A percentile compares a stretch with the other conserved stretches of the same genome.
These are phyloP conservation scores for Aythya fuligula DNA, from an alignment of 2,797 vertebrate genomes.

Conservation along the genomic window DNA sequence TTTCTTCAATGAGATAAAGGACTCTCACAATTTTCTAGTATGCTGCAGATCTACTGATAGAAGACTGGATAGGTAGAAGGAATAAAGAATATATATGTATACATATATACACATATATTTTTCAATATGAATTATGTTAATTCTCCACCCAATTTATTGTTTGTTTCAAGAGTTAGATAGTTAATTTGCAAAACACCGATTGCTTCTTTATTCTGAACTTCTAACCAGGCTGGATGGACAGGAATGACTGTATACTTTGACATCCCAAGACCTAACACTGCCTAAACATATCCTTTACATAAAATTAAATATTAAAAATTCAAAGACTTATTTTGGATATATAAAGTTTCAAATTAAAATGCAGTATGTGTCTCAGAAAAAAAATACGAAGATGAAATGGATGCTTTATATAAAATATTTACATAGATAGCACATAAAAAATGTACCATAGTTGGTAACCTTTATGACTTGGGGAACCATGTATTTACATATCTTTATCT, in stretches of 20 bases:
- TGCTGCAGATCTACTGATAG: not conserved
- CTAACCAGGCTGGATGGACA: not conserved
- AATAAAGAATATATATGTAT: not conserved
- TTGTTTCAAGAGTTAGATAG: not conserved
- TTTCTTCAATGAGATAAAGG: not conserved
- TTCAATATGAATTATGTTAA: not conserved
- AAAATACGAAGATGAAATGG: constrained; percentile 70
- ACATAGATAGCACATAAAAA: constrained; percentile 78
- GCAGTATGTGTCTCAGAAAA: constrained; percentile 66
- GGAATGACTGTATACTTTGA: not conserved
- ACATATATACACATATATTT: too few relatives aligned
- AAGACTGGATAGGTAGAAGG: not conserved
- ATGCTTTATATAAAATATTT: constrained; percentile 83
- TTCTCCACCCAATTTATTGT: not conserved
- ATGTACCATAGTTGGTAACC: constrained; percentile 80
- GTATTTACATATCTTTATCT: constrained; percentile 84
- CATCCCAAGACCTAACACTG: not conserved
- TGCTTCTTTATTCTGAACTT: not conserved
- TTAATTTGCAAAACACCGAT: not conserved
- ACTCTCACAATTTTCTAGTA: not conserved
- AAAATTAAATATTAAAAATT: constrained; percentile 46
- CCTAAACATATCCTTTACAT: not conserved
- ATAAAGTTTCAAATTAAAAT: constrained; percentile 77
- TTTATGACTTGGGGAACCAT: constrained; percentile 79
- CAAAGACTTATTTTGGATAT: constrained; percentile 36